These are phyloP conservation scores for Drosophila helvetica DNA, from an alignment of 2,888 invertebrate species.

Conservation along the genomic window DNA sequence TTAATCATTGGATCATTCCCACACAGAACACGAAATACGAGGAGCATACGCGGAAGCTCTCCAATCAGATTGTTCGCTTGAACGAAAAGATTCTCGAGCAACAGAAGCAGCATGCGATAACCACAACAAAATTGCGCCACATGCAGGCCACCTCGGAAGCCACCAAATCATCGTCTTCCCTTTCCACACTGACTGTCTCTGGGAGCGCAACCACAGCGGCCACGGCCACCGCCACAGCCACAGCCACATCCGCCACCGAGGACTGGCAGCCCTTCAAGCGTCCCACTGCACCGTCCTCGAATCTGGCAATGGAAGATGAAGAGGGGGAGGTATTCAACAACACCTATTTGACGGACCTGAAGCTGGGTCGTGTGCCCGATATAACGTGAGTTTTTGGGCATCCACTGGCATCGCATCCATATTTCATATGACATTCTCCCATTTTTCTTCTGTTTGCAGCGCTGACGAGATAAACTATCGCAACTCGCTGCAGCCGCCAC, in stretches of 20 bases:
- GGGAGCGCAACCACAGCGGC: background rate
- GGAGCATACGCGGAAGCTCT: conserved; percentile 79
- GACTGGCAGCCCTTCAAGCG: conserved; percentile 66
- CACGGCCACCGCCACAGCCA: background rate
- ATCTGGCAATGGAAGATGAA: conserved; percentile 90
- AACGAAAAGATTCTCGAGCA: conserved; percentile 82
- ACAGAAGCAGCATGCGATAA: conserved; percentile 81
- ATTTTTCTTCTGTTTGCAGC: conserved; percentile 47
- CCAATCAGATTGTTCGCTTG: conserved; percentile 80
- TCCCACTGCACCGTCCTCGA: conserved; percentile 60
- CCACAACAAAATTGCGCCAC: conserved; percentile 80
- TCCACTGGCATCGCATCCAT: background rate
- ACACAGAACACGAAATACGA: conserved; percentile 74
- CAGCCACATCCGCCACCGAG: conserved; percentile 5
- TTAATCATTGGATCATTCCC: no score
- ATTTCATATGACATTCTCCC: background rate
- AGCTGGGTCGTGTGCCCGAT: conserved; percentile 85
- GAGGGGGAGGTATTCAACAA: conserved; percentile 93
- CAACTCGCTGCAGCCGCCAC: conserved; percentile 93
- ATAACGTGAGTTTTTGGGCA: conserved; percentile 29
- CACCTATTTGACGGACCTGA: conserved; percentile 89
- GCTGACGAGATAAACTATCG: conserved; percentile 90
- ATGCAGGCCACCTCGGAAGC: conserved; percentile 47
- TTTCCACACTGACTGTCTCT: background rate
- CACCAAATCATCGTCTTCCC: background rate